These are phyloP conservation scores for Armadillidium nasatum DNA, from an alignment of 1,140 invertebrate species.

Conservation along the genomic window DNA sequence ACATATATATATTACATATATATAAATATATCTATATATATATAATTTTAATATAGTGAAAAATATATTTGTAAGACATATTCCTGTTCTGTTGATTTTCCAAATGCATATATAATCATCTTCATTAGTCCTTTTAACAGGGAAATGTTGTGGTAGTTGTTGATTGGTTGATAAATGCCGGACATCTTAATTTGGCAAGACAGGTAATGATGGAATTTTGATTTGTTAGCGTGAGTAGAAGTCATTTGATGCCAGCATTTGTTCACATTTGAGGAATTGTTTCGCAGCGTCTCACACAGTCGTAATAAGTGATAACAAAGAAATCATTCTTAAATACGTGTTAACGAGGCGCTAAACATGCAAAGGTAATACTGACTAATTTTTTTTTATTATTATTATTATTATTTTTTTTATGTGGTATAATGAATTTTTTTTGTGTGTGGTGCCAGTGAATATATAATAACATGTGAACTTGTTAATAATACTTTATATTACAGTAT, in stretches of 20 bases:
- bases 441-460: no score
- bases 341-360: not conserved
- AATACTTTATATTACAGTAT: no score
- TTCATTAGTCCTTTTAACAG: constrained; percentile 1
- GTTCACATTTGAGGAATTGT: not conserved
- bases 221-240: not conserved
- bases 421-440: no score
- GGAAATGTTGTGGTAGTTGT: not conserved
- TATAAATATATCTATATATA: not conserved
- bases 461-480: no score
- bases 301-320: not conserved
- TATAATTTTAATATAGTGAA: not conserved
- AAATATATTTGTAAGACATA: not conserved
- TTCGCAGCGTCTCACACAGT: not conserved
- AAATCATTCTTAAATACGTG: not conserved
- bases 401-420: no score
- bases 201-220: not conserved
- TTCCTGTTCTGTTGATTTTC: not conserved
- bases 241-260: not conserved
- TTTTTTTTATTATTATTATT: no score
- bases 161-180: not conserved
- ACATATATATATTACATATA: not conserved
- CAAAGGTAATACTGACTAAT: not conserved
- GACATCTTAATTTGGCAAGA: not conserved
- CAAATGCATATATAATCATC: not conserved